Evolutionary conservation across 2,113 vertebrate genomes (phyloP).

Genomic region (Marmota flaviventris): DNA sequence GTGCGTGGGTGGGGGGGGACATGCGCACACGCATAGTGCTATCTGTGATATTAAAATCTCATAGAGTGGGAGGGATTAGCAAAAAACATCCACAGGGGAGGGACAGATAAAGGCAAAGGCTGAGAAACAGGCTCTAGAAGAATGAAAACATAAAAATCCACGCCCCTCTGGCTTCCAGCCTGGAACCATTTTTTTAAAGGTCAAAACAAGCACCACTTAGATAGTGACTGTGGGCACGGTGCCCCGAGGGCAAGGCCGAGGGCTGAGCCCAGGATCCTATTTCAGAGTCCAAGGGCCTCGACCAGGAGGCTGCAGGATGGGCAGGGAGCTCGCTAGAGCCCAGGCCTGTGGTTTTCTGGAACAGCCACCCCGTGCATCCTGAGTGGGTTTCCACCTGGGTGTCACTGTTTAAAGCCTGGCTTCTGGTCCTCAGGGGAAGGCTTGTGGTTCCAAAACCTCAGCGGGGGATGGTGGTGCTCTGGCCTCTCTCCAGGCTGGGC

Average conservation of each 20-base stretch:
- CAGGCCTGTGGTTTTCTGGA: rapidly evolving
- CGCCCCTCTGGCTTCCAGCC: background rate
- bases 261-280: background rate
- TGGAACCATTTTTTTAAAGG: background rate
- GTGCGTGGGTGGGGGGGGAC: too few relatives aligned
- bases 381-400: background rate
- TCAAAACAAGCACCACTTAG: background rate
- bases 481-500: background rate
- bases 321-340: background rate
- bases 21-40: background rate
- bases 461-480: rapidly evolving
- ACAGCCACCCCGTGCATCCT: background rate
- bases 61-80: background rate
- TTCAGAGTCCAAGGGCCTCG: background rate
- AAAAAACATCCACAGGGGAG: background rate
- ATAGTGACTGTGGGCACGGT: background rate
- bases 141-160: background rate
- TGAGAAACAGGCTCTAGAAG: background rate
- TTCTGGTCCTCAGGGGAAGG: background rate
- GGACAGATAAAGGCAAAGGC: background rate
- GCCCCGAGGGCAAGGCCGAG: background rate
- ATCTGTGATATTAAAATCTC: background rate
- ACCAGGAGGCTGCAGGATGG: background rate
- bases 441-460: background rate
- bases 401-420: background rate